Evolutionary conservation across 1,140 invertebrate genomes (phyloP), one percentile per base, ranked within the genome.

Genomic region (Leptopilina clavipes): DNA sequence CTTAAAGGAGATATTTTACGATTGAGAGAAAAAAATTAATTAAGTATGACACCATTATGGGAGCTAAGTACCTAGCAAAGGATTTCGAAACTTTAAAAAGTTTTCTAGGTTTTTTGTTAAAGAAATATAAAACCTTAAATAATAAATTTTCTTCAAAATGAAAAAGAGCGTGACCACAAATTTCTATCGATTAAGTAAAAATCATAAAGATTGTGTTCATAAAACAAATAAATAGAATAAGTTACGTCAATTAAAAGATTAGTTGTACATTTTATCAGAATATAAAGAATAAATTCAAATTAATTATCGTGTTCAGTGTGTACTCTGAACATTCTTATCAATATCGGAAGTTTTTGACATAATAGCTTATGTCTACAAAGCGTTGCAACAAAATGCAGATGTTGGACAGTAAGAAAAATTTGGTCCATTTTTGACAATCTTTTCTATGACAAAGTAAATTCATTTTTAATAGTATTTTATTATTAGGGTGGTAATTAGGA

Each of bases 341-440:
- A 37, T 65, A 31, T 65, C 22, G 25, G 59, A 65, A 31, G 22
- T 25, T 65, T 9, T 22, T 65, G 59, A 65, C 59, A 65, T 65
- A 65, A 65, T 65, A 65, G 25, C 59, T 25, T 14, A 59, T 59
- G 31, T n/a, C 22, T 31, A 37, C 25, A 65, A 31, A 31, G 14
- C 25, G 12, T 12, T 31, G 14, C 25, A 31, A 31, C 12, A 5
- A 31, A 10, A 19, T 59, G 19, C 22, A 25, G 22, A 18, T 59
- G 56, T 19, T 59, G 0, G 22, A 18, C 3, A 59, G 19, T 56
- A 56, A 56, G 25, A 2, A 14, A 25, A 5, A 19, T 65, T 65
- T 37, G n/a, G 31, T 65, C 14, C n/a, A 12, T 31, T 31, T 31
- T 31, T 31, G 5, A 31, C 1, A 31, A 2, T 31, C 5, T 31